Base-by-base conservation (phyloP, 2,888 invertebrate genomes). In the Ceratothoa steindachneri region DNA sequence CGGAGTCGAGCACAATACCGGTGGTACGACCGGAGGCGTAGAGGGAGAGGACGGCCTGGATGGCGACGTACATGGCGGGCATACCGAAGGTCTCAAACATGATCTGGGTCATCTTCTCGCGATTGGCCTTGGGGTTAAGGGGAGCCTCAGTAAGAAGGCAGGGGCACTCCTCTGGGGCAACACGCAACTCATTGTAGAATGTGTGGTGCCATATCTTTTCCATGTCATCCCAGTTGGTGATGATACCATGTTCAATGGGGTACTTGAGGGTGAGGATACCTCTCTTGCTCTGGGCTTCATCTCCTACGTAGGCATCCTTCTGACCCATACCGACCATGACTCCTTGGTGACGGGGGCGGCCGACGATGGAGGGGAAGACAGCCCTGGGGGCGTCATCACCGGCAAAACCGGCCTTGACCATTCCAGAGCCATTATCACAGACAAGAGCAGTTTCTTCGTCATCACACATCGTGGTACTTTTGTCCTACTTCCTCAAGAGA, bases 191-290 rank as follows among this genome's bases (percentile, higher is more conserved):
- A 85, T 97, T 96, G 91, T 97, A 97, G 90, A 96, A 96, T 84
- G 96, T 95, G 88, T 97, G 96, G 86, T 97, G 96, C 96, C 96
- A 97, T 88, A 97, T 96, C 87, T 97, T 95, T 87, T 96, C 96
- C 96, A 97, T 96, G 84, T 95, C 95, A 84, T 96, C 95, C 96
- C 96, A 96, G 89, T 96, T 95, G 86, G 95, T 96, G 81, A 87
- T 84, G 81, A 87, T 85, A 77, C 87, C 87, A 82, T 87, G 86
- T 81, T 87, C 87, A 81, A 87, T 87, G 79, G 87, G 87, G 83
- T 87, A 86, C 81, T 86, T 87, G 71, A 87, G 82, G n/a, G 68
- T 41, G 67, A 87, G 84, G 83, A 87, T 85, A 83, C 86, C 86
- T 82, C 87, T 82, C 83, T 87, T 96, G 88, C 92, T 92, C 87